These are phyloP conservation scores for Sipha flava DNA, from an alignment of 1,140 invertebrate species.

Conservation along the genomic window DNA sequence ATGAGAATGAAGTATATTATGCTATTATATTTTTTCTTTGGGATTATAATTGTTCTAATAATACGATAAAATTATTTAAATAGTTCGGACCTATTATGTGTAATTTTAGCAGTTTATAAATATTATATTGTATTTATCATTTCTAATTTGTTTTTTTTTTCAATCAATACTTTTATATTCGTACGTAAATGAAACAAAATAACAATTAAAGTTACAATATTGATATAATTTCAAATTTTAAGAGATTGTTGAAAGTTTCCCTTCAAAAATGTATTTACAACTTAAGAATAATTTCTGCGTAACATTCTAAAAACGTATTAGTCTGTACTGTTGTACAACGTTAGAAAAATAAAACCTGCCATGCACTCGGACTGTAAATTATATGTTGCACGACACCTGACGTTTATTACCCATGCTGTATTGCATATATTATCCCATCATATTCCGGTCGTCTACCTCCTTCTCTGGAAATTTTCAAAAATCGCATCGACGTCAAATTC, in stretches of 20 bases:
- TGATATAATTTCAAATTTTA: too few relatives aligned
- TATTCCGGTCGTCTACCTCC: background rate
- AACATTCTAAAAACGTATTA: too few relatives aligned
- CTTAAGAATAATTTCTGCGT: too few relatives aligned
- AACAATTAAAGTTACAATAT: too few relatives aligned
- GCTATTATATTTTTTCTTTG: background rate
- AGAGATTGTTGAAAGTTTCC: too few relatives aligned
- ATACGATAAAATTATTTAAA: background rate
- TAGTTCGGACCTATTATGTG: background rate
- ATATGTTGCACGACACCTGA: background rate
- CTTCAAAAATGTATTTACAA: too few relatives aligned
- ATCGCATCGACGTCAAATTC: background rate
- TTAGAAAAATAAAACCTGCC: background rate
- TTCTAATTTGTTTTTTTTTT: background rate
- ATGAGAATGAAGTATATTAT: background rate
- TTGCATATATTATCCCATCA: background rate
- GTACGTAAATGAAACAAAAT: too few relatives aligned
- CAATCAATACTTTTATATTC: too few relatives aligned
- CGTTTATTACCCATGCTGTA: background rate
- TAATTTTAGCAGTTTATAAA: background rate
- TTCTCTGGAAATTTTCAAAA: background rate
- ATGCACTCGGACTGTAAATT: background rate
- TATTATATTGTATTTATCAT: background rate
- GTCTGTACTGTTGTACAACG: too few relatives aligned
- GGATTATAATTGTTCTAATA: background rate